A percentile compares a stretch with the other conserved stretches of the same genome.
phyloP scores from a whole-genome alignment of 2,113 vertebrate genomes.

The Gorsachius goisagi region DNA sequence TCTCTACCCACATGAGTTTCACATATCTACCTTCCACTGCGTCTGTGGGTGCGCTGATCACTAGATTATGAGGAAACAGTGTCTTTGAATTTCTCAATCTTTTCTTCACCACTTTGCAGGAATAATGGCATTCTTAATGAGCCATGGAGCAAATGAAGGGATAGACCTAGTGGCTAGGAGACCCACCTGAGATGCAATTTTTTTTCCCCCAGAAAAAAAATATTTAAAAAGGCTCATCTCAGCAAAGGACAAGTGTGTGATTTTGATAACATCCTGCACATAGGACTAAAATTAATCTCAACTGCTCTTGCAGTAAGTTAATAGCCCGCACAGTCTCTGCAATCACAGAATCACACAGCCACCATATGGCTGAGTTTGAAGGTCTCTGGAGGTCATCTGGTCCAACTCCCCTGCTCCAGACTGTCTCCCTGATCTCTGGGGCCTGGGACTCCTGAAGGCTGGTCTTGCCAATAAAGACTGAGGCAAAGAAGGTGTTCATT shows the following conservation, averaged over 20 bases:
- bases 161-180: not conserved
- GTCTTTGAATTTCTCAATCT: not conserved
- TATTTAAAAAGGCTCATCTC: not conserved
- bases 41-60: not conserved
- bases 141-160: not conserved
- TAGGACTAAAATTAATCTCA: not conserved
- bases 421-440: not conserved
- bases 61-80: not conserved
- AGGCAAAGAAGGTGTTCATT: not conserved
- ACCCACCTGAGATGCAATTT: not conserved
- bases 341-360: not conserved
- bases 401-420: not conserved
- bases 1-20: not conserved
- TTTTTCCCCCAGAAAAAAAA: no score
- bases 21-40: not conserved
- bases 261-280: not conserved
- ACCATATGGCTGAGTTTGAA: not conserved
- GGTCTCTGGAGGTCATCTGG: not conserved
- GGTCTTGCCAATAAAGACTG: not conserved
- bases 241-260: not conserved
- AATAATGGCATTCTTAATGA: not conserved
- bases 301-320: not conserved
- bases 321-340: not conserved
- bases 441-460: not conserved
- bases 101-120: not conserved